Base-by-base conservation (phyloP, 2,888 invertebrate species). In the Stenolophus ochropezus region DNA sequence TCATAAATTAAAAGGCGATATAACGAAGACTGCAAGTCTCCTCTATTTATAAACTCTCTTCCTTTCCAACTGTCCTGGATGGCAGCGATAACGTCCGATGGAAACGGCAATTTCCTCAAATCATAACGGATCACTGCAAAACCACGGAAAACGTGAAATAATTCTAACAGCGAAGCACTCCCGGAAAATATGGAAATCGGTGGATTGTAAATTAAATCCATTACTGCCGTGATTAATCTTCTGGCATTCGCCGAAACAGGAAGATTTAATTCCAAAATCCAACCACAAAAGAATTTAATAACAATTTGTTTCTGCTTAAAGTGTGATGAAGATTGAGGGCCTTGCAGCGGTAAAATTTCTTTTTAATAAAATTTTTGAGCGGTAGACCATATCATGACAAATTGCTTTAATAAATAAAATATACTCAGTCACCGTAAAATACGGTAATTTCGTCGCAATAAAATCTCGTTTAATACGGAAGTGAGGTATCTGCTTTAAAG, bases 81-180 rank as follows among this genome's bases (percentile, higher is more conserved):
- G 20, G 20, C n/a, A 8, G 11, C 56, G 21, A 56, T 56, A 56
- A 20, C 21, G 8, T 8, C 21, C 56, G 21, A 53, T 56, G 56
- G 56, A 56, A 56, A 56, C 61, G 61, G 61, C 61, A 61, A 61
- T 61, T 25, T 61, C 61, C 61, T 61, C n/a, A 61, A 61, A 61
- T 61, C 25, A 61, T 61, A 14, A 61, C 61, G 61, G 61, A 61
- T 61, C 61, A 61, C 23, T 61, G 61, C 5, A 23, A 25, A 61
- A 25, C 25, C 61, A 25, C 61, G n/a, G 61, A 25, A 61, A 61
- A 61, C 25, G 14, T 25, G 6, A 61, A 61, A 56, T 56, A 56
- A 56, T 56, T 56, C 16, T 21, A 18, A 58, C 58, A n/a, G 61
- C 61, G 61, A 20, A 61, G 23, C 61, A 14, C 25, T 61, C 23